These are phyloP conservation scores for Xenopus laevis DNA, from an alignment of 2,113 vertebrate genomes.

Conservation along the genomic window DNA sequence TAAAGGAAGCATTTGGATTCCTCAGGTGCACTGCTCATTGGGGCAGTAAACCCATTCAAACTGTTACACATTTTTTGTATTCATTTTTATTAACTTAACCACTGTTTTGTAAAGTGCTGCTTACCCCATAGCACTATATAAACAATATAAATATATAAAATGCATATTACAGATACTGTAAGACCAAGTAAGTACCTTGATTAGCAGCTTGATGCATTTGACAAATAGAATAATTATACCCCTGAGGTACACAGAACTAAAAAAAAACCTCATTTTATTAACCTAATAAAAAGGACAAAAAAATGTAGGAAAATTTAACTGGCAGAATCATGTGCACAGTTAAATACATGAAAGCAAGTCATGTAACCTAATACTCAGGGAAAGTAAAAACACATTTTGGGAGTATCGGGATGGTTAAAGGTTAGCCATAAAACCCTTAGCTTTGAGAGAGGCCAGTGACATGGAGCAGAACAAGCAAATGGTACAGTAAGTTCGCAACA, in stretches of 20 bases:
- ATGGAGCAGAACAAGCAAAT: neutral
- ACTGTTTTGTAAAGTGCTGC: no score
- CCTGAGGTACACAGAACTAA: constrained; percentile 50
- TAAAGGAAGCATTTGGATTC: no score
- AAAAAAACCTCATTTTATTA: constrained; percentile 60
- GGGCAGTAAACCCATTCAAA: no score
- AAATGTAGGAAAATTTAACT: constrained; percentile 37
- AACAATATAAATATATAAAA: no score
- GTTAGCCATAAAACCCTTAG: constrained; percentile 4
- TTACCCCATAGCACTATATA: no score
- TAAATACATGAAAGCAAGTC: constrained; percentile 11
- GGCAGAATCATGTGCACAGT: constrained; percentile 27
- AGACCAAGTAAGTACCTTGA: constrained; percentile 51
- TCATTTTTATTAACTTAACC: no score
- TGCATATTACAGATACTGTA: constrained; percentile 16
- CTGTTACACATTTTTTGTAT: no score
- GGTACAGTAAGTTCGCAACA: no score
- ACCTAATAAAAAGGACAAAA: constrained; percentile 56
- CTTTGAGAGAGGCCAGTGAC: neutral
- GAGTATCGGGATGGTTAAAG: neutral
- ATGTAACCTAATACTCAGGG: constrained; percentile 10
- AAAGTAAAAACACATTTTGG: constrained; percentile 12
- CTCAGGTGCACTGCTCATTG: no score
- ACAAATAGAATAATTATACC: constrained; percentile 49
- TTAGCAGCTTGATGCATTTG: constrained; percentile 53